Percentiles rank a stretch among this genome's conserved stretches.
These are phyloP conservation scores for Myrmophylax atrothorax DNA, from an alignment of 2,113 vertebrate species.

Conservation along the genomic window DNA sequence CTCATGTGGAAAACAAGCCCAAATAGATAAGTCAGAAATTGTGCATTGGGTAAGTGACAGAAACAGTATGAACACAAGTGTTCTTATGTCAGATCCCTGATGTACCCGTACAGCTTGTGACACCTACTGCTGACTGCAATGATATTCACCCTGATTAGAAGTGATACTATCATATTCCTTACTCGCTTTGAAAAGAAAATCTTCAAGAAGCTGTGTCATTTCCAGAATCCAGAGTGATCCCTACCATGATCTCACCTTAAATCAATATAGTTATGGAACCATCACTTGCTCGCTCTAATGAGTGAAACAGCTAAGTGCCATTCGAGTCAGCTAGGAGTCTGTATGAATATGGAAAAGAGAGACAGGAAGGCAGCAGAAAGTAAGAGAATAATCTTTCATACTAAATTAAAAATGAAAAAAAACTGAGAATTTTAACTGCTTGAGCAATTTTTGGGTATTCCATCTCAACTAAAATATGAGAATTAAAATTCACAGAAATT, in stretches of 20 bases:
- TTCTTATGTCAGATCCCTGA: constrained; percentile 10
- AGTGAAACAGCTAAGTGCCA: constrained; percentile 26
- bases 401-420: neutral
- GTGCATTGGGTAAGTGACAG: neutral
- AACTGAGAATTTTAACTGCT: neutral
- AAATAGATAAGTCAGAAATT: neutral
- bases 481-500: neutral
- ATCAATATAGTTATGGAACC: neutral
- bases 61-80: constrained; percentile 10
- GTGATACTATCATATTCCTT: neutral
- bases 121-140: constrained; percentile 35
- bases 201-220: neutral
- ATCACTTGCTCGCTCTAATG: constrained; percentile 25
- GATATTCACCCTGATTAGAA: constrained; percentile 37
- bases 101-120: constrained; percentile 33
- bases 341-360: constrained; percentile 42
- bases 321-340: constrained; percentile 31
- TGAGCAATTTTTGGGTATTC: neutral
- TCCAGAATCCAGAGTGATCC: constrained; percentile 14
- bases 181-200: neutral
- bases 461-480: neutral
- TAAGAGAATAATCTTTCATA: constrained; percentile 10
- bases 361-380: constrained; percentile 43
- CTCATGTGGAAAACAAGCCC: neutral
- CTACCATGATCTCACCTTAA: constrained; percentile 12